These are phyloP conservation scores for Alethe castanea DNA, from an alignment of 2,113 vertebrate genomes.

Conservation along the genomic window DNA sequence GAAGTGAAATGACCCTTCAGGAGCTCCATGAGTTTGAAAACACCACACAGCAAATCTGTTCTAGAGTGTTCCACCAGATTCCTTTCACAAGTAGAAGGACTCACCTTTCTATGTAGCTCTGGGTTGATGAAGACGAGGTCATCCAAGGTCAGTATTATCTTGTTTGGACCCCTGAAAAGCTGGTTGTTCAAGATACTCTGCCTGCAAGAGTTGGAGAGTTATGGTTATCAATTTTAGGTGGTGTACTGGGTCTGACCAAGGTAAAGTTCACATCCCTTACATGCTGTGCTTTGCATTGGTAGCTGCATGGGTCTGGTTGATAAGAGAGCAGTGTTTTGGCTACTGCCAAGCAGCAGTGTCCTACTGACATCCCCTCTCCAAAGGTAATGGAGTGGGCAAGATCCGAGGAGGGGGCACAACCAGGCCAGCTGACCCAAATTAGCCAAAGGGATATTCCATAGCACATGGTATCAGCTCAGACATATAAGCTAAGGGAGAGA, in stretches of 20 bases:
- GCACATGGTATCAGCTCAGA: neutral
- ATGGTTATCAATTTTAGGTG: neutral
- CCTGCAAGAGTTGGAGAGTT: slow-evolving; percentile 62
- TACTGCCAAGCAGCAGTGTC: neutral
- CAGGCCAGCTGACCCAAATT: neutral
- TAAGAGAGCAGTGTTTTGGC: too few species aligned
- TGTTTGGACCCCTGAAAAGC: slow-evolving; percentile 84
- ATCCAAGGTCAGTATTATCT: slow-evolving; percentile 83
- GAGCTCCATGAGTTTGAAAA: neutral
- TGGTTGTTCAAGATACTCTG: slow-evolving; percentile 83
- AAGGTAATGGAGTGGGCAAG: neutral
- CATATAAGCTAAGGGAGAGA: neutral
- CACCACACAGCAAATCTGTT: neutral
- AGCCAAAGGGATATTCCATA: neutral
- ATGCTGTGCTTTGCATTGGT: neutral
- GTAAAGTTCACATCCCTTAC: neutral
- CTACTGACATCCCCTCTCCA: neutral
- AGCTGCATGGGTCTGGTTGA: neutral
- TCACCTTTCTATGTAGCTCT: slow-evolving; percentile 84
- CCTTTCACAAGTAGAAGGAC: fast-evolving
- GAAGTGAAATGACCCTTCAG: neutral
- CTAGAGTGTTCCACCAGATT: neutral
- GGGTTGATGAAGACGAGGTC: slow-evolving; percentile 88
- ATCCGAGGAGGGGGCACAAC: neutral
- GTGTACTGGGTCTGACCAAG: fast-evolving